Evolutionary conservation across 2,888 invertebrate genomes (phyloP).

Genomic region (Amphipyra berbera): DNA sequence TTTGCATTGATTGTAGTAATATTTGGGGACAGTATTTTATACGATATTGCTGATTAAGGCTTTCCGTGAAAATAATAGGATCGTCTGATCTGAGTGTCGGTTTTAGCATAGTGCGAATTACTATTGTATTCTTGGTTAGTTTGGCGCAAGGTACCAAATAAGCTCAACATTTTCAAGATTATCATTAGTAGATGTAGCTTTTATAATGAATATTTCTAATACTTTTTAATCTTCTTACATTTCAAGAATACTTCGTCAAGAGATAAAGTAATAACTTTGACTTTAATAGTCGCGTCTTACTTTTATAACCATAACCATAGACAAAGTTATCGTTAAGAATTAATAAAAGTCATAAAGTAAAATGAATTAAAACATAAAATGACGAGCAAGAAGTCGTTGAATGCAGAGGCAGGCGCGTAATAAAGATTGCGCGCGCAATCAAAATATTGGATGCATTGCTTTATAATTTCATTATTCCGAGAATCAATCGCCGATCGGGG

Average conservation of each 20-base stretch:
- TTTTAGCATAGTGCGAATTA: background rate
- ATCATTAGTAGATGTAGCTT: background rate
- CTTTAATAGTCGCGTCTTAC: slow-evolving; percentile 10
- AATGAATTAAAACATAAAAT: slow-evolving; percentile 50
- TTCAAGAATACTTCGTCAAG: background rate
- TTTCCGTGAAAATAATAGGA: background rate
- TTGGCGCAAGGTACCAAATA: background rate
- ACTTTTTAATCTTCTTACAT: background rate
- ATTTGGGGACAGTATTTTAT: slow-evolving; percentile 47
- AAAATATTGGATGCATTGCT: slow-evolving; percentile 68
- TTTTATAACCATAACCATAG: slow-evolving; percentile 33
- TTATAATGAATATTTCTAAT: background rate
- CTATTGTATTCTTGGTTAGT: background rate
- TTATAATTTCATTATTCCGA: slow-evolving; percentile 78
- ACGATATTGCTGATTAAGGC: slow-evolving; percentile 33
- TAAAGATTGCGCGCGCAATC: slow-evolving; percentile 65
- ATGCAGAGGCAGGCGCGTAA: slow-evolving; percentile 48
- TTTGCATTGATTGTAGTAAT: slow-evolving; percentile 62
- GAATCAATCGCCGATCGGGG: slow-evolving; percentile 75
- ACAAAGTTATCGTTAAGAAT: slow-evolving; percentile 49
- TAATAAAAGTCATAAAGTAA: slow-evolving; percentile 49
- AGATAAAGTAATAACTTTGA: slow-evolving; percentile 10
- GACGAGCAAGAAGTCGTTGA: slow-evolving; percentile 36
- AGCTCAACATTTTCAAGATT: background rate
- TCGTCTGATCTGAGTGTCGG: background rate